Evolutionary conservation across 2,888 invertebrate genomes (phyloP).

Genomic region (Lasioglossum malachurum): DNA sequence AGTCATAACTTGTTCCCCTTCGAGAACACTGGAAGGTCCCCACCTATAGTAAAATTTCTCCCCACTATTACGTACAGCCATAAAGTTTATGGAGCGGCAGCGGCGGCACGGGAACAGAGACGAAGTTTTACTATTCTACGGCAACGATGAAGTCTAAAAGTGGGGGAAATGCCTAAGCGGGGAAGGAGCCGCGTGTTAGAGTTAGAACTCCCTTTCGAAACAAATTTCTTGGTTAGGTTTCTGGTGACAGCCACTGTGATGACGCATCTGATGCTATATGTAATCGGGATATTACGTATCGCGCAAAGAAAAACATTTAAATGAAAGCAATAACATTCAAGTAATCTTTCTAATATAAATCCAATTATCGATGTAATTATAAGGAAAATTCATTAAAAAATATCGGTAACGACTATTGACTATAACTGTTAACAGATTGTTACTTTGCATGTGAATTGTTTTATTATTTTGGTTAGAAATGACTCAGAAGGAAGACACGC

Average conservation of each 20-base stretch:
- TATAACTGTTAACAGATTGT: background rate
- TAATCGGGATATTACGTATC: background rate
- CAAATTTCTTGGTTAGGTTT: conserved; percentile 47
- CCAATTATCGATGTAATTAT: background rate
- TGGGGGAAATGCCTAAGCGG: background rate
- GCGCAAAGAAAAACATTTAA: background rate
- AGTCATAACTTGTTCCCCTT: too few species aligned
- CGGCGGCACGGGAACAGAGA: too few species aligned
- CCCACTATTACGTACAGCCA: too few species aligned
- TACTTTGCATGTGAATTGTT: background rate
- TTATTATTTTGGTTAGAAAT: conserved; percentile 32
- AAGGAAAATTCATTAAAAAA: background rate
- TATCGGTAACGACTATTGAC: conserved; percentile 8
- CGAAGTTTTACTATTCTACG: too few species aligned
- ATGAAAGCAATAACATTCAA: conserved; percentile 14
- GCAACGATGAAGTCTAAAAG: background rate
- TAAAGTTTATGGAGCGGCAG: too few species aligned
- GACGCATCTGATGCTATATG: conserved; percentile 29
- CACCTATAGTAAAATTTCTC: too few species aligned
- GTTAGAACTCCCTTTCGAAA: background rate
- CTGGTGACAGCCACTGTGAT: conserved; percentile 43
- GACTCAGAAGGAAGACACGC: conserved; percentile 38
- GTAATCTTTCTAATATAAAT: background rate
- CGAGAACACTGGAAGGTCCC: too few species aligned
- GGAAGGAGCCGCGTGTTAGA: background rate